Evolutionary conservation across 92 coral and sea anemone genomes (phyloP), one percentile per base, ranked within the genome.

Genomic region (Parazoanthus darwini): DNA sequence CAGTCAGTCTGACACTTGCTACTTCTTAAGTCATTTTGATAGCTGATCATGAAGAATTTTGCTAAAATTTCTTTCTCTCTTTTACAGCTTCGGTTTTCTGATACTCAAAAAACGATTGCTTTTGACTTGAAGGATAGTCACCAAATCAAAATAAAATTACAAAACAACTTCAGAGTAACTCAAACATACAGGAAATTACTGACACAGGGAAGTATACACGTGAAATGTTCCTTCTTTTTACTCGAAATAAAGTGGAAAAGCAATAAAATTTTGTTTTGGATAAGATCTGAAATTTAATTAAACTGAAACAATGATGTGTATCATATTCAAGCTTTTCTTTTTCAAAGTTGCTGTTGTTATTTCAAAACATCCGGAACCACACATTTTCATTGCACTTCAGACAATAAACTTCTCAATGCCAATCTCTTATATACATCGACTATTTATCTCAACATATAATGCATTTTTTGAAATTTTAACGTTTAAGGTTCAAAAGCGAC

Each of bases 351-450:
- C 5, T 48, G 37, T 54, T 79, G 83, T 51, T 79, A 79, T 79
- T 79, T 79, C 0, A 79, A 79, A 79, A 79, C 83, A 79, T 25
- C 68, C 44, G 68, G 83, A 48, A 79, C 54, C 15, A 44, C 54
- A 33, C 54, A 44, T 44, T 78, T 23, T 44, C 58, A 78, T 22
- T 42, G 81, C 48, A 51, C 26, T 43, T 78, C 81, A 39, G 39
- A 74, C 42, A 10, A 48, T 58, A 58, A 14, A 58, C 66, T 15
- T 58, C 16, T 58, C 66, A 63, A 63, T 63, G 70, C 3, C 70
- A 63, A 63, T 63, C 70, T 23, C 25, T 63, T 63, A 63, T 18
- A 22, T 22, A 20, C 25, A 63, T 63, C 18, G 59, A 54, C 16
- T 54, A 54, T 54, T 54, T 54, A 54, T 54, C 59, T 54, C 59